Percentiles rank a stretch among this genome's conserved stretches.
These are phyloP conservation scores for Platyrinchus mystaceus DNA, from an alignment of 2,797 vertebrate species.

Conservation along the genomic window DNA sequence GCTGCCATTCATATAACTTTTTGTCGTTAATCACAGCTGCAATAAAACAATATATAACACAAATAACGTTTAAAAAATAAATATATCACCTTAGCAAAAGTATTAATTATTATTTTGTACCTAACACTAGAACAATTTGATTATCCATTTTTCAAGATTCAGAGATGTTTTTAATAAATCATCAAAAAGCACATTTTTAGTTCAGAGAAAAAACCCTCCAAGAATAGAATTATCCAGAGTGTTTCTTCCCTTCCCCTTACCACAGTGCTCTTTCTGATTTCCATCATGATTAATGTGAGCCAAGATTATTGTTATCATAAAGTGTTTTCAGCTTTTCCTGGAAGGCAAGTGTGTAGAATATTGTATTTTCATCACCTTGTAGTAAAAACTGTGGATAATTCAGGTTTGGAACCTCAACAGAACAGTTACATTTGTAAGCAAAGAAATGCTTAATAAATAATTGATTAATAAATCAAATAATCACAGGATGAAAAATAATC, in stretches of 20 bases:
- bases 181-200: background rate
- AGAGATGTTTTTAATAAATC: background rate
- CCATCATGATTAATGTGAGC: background rate
- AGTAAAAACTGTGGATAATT: conserved; percentile 10
- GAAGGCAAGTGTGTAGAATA: background rate
- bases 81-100: background rate
- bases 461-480: background rate
- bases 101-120: conserved; percentile 51
- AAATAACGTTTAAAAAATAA: conserved; percentile 28
- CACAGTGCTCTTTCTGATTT: background rate
- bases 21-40: background rate
- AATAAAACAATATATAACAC: background rate
- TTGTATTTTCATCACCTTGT: background rate
- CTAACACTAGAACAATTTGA: conserved; percentile 10
- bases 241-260: conserved; percentile 10
- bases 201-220: background rate
- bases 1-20: background rate
- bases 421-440: background rate
- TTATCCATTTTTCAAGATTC: conserved; percentile 15
- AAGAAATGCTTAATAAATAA: background rate
- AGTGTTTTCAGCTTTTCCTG: conserved; percentile 28
- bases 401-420: background rate
- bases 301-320: background rate
- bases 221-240: background rate
- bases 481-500: background rate